Conservation (phyloP, 2,797 vertebrate species). For the Sarcophilus harrisii region DNA sequence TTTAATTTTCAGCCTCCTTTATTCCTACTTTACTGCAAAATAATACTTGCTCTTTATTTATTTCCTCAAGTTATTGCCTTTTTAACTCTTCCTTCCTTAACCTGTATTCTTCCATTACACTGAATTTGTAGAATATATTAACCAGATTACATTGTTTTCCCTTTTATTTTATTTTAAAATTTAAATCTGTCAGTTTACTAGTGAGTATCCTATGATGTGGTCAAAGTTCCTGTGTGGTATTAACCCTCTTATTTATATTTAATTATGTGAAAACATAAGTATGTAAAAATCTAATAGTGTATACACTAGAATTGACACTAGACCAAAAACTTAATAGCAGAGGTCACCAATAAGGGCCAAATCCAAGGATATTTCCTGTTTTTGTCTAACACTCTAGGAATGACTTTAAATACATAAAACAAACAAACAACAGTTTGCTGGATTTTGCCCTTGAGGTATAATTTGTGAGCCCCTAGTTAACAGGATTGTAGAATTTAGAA, state of each 20-base stretch:
- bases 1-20: conserved; percentile 70
- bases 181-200: conserved; percentile 1
- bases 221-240: conserved; percentile 7
- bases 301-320: not conserved
- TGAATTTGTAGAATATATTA: conserved; percentile 55
- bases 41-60: conserved; percentile 13
- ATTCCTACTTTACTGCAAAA: conserved; percentile 50
- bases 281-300: not conserved
- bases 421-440: not conserved
- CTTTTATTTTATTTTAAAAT: conserved; percentile 62
- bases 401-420: not conserved
- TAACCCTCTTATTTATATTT: conserved; percentile 63
- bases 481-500: not conserved
- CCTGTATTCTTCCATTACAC: conserved; percentile 44
- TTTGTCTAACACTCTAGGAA: not conserved
- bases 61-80: conserved; percentile 26
- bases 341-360: not conserved
- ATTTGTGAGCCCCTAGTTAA: not conserved
- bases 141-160: conserved; percentile 45
- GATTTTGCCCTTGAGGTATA: not conserved
- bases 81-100: conserved; percentile 39
- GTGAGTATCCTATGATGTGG: conserved; percentile 60
- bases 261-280: conserved; percentile 62
- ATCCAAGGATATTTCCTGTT: not conserved
- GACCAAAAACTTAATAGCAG: not conserved